These are phyloP conservation scores for Trachurus trachurus DNA, from an alignment of 2,797 vertebrate genomes.

Conservation along the genomic window DNA sequence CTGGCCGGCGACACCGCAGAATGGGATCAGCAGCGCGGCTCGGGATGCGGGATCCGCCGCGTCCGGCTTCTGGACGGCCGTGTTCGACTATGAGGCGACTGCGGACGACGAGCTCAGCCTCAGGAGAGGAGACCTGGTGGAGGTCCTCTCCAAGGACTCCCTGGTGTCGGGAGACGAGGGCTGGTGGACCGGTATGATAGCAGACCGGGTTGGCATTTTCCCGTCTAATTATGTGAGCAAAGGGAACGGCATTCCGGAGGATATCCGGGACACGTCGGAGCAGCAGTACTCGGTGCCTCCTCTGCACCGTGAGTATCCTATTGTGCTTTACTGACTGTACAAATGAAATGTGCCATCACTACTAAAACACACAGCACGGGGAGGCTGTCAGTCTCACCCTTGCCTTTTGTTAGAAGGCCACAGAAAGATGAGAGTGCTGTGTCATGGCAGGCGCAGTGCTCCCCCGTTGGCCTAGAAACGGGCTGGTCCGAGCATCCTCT, in stretches of 20 bases:
- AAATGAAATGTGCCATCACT: constrained; percentile 12
- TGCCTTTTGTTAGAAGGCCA: constrained; percentile 44
- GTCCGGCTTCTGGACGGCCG: constrained; percentile 91
- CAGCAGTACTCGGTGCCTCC: constrained; percentile 86
- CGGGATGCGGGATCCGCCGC: constrained; percentile 70
- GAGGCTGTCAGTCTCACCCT: not conserved
- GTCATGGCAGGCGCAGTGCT: constrained; percentile 65
- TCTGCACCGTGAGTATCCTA: constrained; percentile 85
- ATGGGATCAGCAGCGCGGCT: constrained; percentile 54
- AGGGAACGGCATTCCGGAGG: constrained; percentile 87
- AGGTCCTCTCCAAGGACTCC: constrained; percentile 95
- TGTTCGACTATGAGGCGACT: constrained; percentile 97
- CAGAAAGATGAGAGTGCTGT: constrained; percentile 68
- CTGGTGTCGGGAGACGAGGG: constrained; percentile 96
- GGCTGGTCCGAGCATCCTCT: constrained; percentile 48
- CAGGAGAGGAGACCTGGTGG: constrained; percentile 93
- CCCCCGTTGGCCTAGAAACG: constrained; percentile 64
- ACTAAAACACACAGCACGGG: constrained; percentile 3
- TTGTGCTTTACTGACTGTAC: constrained; percentile 47
- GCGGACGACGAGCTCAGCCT: constrained; percentile 97
- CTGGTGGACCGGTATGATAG: constrained; percentile 97
- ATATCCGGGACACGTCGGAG: constrained; percentile 82
- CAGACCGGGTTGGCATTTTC: constrained; percentile 93
- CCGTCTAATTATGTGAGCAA: constrained; percentile 96
- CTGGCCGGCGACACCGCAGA: constrained; percentile 73